Conservation (phyloP, 2,113 vertebrate genomes). For the Choloepus hoffmanni region DNA sequence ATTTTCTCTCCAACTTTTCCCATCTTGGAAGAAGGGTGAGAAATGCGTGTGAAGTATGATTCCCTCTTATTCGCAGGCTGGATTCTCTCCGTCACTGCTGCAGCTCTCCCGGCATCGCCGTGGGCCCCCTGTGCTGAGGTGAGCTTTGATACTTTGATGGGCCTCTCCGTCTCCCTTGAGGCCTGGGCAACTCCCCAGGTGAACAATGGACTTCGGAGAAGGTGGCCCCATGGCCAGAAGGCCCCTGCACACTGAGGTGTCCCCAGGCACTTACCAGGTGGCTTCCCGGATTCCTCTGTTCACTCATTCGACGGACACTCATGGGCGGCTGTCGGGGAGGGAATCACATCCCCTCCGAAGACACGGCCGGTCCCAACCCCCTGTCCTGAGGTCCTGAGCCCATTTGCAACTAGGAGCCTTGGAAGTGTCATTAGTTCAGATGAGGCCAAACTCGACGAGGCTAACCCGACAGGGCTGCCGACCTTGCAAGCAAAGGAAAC, state of each 20-base stretch:
- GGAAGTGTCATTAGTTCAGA: too few species aligned
- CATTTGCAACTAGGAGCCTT: too few species aligned
- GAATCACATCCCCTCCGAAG: too few species aligned
- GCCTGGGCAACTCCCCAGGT: fast-evolving
- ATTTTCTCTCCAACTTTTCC: neutral
- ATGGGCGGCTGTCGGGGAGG: too few species aligned
- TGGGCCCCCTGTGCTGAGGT: fast-evolving
- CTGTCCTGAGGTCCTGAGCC: too few species aligned
- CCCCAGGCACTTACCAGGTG: fast-evolving
- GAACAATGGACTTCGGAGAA: fast-evolving
- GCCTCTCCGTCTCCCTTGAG: fast-evolving
- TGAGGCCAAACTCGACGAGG: too few species aligned
- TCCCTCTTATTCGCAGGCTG: neutral
- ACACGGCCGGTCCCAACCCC: too few species aligned
- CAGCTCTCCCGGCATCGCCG: neutral
- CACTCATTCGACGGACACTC: fast-evolving
- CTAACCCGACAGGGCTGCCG: too few species aligned
- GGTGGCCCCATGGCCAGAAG: fast-evolving
- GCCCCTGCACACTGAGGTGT: fast-evolving
- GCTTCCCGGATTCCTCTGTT: neutral
- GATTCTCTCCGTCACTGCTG: fast-evolving
- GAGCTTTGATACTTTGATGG: fast-evolving
- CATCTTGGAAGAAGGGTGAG: neutral
- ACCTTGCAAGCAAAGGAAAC: too few species aligned
- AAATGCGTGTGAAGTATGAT: neutral